Conservation (phyloP, 2,113 vertebrate genomes). For the Aegotheles bennettii region DNA sequence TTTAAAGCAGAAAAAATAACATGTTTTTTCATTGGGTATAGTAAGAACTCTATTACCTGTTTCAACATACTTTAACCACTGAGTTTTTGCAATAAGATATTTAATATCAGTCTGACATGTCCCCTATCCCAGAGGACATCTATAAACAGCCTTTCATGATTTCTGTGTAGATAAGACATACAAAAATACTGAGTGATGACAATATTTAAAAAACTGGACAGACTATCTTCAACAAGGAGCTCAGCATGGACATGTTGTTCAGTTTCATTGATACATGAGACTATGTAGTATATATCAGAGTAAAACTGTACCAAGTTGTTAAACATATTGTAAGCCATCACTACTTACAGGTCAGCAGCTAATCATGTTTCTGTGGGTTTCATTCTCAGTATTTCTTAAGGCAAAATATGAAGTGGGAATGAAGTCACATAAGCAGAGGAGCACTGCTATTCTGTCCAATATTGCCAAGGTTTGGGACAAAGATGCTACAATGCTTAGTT, state of each 20-base stretch:
- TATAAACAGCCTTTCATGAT: not conserved
- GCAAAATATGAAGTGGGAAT: not conserved
- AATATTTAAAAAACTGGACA: not conserved
- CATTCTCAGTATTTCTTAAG: not conserved
- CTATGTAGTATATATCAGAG: not conserved
- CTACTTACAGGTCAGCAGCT: not conserved
- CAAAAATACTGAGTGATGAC: not conserved
- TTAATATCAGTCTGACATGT: not conserved
- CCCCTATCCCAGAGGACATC: not conserved
- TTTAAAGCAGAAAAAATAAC: not conserved
- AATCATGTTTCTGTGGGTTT: not conserved
- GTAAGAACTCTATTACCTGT: not conserved
- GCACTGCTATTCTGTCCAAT: not conserved
- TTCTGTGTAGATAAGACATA: not conserved
- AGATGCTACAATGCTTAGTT: not conserved
- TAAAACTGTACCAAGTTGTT: not conserved
- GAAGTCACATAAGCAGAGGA: not conserved
- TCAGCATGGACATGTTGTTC: not conserved
- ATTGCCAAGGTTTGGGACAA: not conserved
- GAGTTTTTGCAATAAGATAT: not conserved
- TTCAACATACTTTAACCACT: not conserved
- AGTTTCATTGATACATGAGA: not conserved
- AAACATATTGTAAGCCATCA: not conserved
- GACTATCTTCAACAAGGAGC: not conserved
- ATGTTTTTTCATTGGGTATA: not conserved